A percentile compares a stretch with the other conserved stretches of the same genome.
Conservation (phyloP, 2,888 invertebrate species). For the Drosophila phalerata region DNA sequence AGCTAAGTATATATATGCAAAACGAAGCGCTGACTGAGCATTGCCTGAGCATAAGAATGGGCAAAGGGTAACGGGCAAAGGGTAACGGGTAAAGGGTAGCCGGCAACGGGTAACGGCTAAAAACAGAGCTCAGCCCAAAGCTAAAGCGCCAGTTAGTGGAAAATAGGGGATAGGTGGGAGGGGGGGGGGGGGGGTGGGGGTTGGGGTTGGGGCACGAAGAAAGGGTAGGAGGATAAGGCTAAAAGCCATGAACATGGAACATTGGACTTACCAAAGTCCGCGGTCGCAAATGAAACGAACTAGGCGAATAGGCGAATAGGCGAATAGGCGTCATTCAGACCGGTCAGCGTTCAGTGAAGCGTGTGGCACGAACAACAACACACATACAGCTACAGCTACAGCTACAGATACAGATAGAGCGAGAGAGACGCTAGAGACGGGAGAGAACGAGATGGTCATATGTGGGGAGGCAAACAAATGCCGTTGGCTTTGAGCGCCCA, state of each 20-base stretch:
- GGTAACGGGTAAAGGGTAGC: not conserved
- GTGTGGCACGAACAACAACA: slow-evolving; percentile 56
- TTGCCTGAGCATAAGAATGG: slow-evolving; percentile 59
- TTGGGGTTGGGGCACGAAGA: not conserved
- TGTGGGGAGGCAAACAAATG: slow-evolving; percentile 41
- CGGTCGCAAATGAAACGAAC: slow-evolving; percentile 43
- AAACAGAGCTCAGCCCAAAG: slow-evolving; percentile 5
- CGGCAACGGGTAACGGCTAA: slow-evolving; percentile 2
- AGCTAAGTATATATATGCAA: slow-evolving; percentile 1
- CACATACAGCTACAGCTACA: slow-evolving; percentile 8
- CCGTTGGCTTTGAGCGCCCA: slow-evolving; percentile 53
- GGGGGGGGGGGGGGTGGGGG: not conserved
- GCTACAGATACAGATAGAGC: not conserved
- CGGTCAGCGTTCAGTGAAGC: slow-evolving; percentile 62
- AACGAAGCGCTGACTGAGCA: slow-evolving; percentile 58
- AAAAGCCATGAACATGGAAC: slow-evolving; percentile 50
- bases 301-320: slow-evolving; percentile 13
- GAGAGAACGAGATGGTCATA: not conserved
- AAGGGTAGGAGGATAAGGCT: slow-evolving; percentile 6
- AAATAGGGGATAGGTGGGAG: no score
- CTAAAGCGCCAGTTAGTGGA: slow-evolving; percentile 1
- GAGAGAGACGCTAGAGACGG: not conserved
- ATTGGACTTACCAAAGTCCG: slow-evolving; percentile 55
- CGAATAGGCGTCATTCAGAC: slow-evolving; percentile 65
- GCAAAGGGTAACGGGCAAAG: not conserved